Evolutionary conservation across 1,140 invertebrate genomes (phyloP).

Genomic region (Lasaia peninsularis): DNA sequence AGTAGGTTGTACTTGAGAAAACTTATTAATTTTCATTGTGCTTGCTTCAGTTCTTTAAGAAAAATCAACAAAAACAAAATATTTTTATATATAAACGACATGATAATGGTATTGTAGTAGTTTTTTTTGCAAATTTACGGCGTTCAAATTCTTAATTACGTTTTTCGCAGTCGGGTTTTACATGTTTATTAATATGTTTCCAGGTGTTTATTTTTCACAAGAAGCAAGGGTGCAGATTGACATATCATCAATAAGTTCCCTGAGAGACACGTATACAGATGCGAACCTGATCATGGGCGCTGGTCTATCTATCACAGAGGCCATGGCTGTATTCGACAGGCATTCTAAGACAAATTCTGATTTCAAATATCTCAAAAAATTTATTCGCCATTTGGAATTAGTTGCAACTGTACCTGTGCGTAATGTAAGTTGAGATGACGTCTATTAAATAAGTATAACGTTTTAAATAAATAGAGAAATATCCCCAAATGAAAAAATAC

Average conservation of each 20-base stretch:
- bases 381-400: conserved; percentile 80
- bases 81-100: too few relatives aligned
- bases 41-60: too few relatives aligned
- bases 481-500: too few relatives aligned
- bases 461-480: too few relatives aligned
- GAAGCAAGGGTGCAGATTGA: conserved; percentile 49
- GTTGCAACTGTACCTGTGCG: conserved; percentile 85
- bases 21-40: too few relatives aligned
- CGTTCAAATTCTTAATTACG: too few relatives aligned
- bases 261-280: conserved; percentile 78
- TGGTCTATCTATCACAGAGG: conserved; percentile 80
- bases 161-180: not conserved
- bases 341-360: conserved; percentile 67
- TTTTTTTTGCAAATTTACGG: too few relatives aligned
- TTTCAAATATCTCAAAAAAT: conserved; percentile 71
- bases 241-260: conserved; percentile 79
- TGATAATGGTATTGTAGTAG: too few relatives aligned
- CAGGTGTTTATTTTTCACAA: conserved; percentile 47
- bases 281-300: conserved; percentile 80
- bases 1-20: too few relatives aligned
- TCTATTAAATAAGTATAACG: too few relatives aligned
- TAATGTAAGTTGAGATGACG: conserved; percentile 86
- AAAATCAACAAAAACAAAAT: too few relatives aligned
- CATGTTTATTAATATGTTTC: conserved; percentile 19
- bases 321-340: conserved; percentile 80